phyloP scores from a whole-genome alignment of 2,888 invertebrate genomes.

The Ophonus ardosiacus region DNA sequence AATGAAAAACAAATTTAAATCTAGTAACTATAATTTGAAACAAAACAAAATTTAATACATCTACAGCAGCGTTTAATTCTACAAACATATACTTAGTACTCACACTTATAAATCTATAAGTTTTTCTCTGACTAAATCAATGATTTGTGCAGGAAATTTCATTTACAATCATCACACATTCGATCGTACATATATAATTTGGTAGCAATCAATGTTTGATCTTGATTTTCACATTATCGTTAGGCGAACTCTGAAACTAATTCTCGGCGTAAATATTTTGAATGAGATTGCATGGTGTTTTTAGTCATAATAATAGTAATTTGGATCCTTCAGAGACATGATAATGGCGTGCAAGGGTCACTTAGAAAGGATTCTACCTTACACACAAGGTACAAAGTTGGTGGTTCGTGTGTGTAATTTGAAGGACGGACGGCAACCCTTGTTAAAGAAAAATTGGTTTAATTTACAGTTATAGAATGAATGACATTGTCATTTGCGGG shows the following conservation, averaged over 20 bases:
- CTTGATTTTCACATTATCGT: slow-evolving; percentile 42
- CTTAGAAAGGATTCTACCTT: slow-evolving; percentile 5
- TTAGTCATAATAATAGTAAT: slow-evolving; percentile 62
- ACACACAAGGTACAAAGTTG: background rate
- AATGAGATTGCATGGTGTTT: slow-evolving; percentile 62
- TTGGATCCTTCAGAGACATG: slow-evolving; percentile 52
- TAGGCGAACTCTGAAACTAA: slow-evolving; percentile 28
- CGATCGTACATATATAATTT: slow-evolving; percentile 48
- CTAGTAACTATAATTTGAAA: background rate
- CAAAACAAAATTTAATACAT: background rate
- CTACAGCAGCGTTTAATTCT: background rate
- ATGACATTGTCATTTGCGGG: slow-evolving; percentile 1
- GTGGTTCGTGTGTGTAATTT: slow-evolving; percentile 46
- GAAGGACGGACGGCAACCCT: slow-evolving; percentile 37
- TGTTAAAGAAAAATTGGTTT: background rate
- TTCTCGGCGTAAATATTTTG: slow-evolving; percentile 57
- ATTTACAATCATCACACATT: slow-evolving; percentile 38
- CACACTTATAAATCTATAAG: background rate
- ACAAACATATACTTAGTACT: slow-evolving; percentile 5
- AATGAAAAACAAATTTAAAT: background rate
- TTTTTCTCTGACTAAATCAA: slow-evolving; percentile 27
- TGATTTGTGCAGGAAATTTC: background rate
- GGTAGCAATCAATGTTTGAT: slow-evolving; percentile 34
- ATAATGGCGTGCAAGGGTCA: slow-evolving; percentile 56
- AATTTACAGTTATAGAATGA: background rate